These are phyloP conservation scores for Rhea americana DNA, from an alignment of 2,113 vertebrate species.

Conservation along the genomic window DNA sequence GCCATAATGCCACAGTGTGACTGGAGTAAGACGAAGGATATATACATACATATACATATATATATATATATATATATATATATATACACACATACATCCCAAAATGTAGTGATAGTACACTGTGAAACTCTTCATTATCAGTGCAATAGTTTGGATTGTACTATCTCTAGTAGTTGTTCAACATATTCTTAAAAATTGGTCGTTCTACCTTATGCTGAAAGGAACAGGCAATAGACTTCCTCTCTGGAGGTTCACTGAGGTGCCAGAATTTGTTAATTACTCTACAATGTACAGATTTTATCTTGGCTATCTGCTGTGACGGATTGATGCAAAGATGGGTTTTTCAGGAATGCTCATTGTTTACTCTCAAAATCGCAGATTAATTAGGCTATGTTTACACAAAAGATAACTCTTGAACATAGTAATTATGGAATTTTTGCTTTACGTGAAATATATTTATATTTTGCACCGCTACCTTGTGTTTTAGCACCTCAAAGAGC, in stretches of 20 bases:
- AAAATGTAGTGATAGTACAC: rapidly evolving
- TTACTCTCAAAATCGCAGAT: neutral
- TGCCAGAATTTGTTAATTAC: neutral
- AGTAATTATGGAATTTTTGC: neutral
- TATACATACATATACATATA: no score
- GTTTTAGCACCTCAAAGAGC: neutral
- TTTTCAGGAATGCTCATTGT: neutral
- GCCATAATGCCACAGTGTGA: neutral
- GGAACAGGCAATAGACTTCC: neutral
- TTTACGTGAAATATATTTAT: neutral
- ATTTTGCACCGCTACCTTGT: neutral
- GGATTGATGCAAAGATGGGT: neutral
- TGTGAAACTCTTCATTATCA: neutral
- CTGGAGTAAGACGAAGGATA: neutral
- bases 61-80: no score
- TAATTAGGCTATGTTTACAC: neutral
- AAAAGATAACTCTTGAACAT: neutral
- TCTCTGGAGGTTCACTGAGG: neutral
- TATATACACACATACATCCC: no score
- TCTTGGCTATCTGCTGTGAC: neutral
- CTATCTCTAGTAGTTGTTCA: neutral
- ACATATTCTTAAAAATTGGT: neutral
- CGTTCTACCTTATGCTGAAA: neutral
- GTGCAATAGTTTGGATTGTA: rapidly evolving
- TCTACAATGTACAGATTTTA: neutral